These are phyloP conservation scores for Cynopterus brachyotis DNA, from an alignment of 2,113 vertebrate genomes.

Conservation along the genomic window DNA sequence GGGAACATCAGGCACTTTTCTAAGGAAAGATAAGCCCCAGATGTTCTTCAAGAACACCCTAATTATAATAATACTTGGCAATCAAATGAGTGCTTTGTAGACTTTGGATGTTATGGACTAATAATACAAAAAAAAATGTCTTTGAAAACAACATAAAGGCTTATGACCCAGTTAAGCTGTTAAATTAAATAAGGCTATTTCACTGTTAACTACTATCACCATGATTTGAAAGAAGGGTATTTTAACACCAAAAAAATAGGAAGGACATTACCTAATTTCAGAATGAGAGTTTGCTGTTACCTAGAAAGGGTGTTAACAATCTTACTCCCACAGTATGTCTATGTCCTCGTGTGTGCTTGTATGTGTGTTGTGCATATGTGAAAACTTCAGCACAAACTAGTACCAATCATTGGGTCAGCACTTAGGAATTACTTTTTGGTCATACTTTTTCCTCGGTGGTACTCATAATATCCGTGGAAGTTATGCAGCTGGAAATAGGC, in stretches of 20 bases:
- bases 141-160: conserved; percentile 22
- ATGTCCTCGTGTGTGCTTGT: neutral
- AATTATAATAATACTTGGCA: neutral
- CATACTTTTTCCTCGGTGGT: neutral
- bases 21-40: neutral
- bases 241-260: neutral
- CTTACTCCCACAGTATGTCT: neutral
- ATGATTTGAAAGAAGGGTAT: neutral
- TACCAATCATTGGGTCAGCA: neutral
- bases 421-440: neutral
- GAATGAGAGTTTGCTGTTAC: neutral
- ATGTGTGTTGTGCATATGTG: too few relatives aligned
- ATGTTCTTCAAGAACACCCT: neutral
- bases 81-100: neutral
- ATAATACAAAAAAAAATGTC: neutral
- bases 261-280: neutral
- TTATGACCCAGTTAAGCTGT: neutral
- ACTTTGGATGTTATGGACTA: neutral
- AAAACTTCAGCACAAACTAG: neutral
- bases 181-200: conserved; percentile 11
- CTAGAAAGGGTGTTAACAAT: neutral
- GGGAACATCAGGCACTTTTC: neutral
- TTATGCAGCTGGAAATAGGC: neutral
- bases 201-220: neutral
- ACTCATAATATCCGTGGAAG: neutral